Percentiles rank a stretch among this genome's conserved stretches.
Conservation (phyloP, 2,888 invertebrate genomes). For the Trilocha varians region DNA sequence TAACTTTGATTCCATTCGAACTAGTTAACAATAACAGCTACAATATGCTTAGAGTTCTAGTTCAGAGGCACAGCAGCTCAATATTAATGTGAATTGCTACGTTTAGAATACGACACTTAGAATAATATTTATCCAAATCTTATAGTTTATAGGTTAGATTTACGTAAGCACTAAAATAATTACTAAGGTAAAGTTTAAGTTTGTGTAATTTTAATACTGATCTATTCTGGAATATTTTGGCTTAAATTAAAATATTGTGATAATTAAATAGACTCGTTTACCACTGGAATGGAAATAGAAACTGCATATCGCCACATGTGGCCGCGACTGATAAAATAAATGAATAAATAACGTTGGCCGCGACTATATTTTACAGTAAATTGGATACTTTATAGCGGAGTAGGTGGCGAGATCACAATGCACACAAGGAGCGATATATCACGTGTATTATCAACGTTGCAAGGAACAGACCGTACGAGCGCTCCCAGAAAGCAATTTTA, state of each 20-base stretch:
- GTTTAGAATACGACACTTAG: no score
- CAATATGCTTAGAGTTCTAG: not conserved
- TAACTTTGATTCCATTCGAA: constrained; percentile 15
- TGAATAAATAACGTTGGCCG: constrained; percentile 32
- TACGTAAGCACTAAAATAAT: no score
- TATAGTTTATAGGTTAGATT: no score
- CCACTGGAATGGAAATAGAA: constrained; percentile 24
- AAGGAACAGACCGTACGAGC: constrained; percentile 23
- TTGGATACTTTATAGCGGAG: constrained; percentile 32
- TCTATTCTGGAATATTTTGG: no score
- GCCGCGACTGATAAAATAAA: constrained; percentile 24
- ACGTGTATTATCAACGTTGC: constrained; percentile 37
- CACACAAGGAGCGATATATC: constrained; percentile 42
- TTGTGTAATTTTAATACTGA: no score
- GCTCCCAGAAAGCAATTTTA: constrained; percentile 37
- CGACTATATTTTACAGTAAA: constrained; percentile 37
- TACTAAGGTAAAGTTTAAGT: no score
- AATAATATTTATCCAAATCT: no score
- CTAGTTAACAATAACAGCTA: constrained; percentile 4
- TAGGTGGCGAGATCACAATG: constrained; percentile 41
- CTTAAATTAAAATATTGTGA: constrained; percentile 13
- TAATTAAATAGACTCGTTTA: constrained; percentile 25
- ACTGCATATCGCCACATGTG: constrained; percentile 9
- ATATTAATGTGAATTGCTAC: no score
- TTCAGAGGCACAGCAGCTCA: not conserved